Evolutionary conservation across 2,888 invertebrate species (phyloP).

Genomic region (Standfussiana lucernea): DNA sequence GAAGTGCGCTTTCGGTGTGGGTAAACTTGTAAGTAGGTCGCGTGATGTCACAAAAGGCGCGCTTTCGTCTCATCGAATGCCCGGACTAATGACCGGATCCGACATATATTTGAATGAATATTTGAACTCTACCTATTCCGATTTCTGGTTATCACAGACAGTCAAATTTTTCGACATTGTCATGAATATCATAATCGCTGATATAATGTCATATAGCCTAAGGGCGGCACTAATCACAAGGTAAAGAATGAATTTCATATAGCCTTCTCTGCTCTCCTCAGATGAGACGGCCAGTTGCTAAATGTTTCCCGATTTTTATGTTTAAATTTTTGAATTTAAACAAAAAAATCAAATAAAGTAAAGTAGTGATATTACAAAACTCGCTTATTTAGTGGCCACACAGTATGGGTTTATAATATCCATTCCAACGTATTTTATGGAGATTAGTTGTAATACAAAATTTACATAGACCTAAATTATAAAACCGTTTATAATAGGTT

Average conservation of each 20-base stretch:
- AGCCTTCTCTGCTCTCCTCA: not conserved
- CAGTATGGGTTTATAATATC: conserved; percentile 38
- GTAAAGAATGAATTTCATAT: too few relatives aligned
- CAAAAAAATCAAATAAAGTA: too few relatives aligned
- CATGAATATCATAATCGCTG: not conserved
- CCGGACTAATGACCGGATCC: too few relatives aligned
- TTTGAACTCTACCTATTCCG: too few relatives aligned
- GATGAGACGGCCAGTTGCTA: not conserved
- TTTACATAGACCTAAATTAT: conserved; percentile 56
- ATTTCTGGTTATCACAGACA: not conserved
- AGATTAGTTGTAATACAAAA: conserved; percentile 57
- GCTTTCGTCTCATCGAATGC: too few relatives aligned
- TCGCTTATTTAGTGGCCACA: conserved; percentile 27
- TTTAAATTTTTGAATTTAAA: too few relatives aligned
- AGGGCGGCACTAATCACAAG: too few relatives aligned
- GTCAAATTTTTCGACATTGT: not conserved
- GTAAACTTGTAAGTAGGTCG: too few relatives aligned
- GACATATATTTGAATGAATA: too few relatives aligned
- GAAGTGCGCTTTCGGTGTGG: too few relatives aligned
- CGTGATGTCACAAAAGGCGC: too few relatives aligned
- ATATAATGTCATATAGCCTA: not conserved
- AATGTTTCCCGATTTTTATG: not conserved
- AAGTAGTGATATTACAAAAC: not conserved
- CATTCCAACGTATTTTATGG: conserved; percentile 41
- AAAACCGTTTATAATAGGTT: conserved; percentile 51